Conservation (phyloP, 2,797 vertebrate species). For the Anniella stebbinsi region DNA sequence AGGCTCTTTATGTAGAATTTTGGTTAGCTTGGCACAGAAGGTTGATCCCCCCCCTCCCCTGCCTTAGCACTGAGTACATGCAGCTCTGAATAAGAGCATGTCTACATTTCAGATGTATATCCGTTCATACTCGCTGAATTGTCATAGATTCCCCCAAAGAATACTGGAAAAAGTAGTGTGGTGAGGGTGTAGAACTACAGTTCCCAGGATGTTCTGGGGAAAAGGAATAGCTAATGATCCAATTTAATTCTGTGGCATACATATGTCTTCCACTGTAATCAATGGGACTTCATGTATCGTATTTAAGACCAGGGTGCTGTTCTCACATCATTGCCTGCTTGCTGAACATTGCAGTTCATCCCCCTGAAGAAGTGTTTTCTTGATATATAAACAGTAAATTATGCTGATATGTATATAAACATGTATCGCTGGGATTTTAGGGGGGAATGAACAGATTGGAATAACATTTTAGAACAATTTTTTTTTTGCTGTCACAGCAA, state of each 20-base stretch:
- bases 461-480: not conserved
- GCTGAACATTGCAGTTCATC: too few relatives aligned
- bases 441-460: slow-evolving; percentile 6
- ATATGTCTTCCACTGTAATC: not conserved
- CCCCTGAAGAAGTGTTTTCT: not conserved
- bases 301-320: not conserved
- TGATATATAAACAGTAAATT: not conserved
- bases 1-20: not conserved
- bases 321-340: not conserved
- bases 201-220: not conserved
- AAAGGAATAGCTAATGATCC: not conserved
- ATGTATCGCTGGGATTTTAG: not conserved
- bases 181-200: rapidly evolving
- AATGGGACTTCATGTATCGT: not conserved
- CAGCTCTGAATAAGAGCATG: not conserved
- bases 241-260: not conserved
- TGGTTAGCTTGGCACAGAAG: not conserved
- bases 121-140: not conserved
- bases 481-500: not conserved
- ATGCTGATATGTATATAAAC: not conserved
- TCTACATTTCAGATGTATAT: not conserved
- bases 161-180: not conserved
- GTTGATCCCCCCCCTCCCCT: not conserved
- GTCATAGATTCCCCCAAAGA: not conserved
- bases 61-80: not conserved